Conservation (phyloP, 2,888 invertebrate genomes). For the Onthophagus sagittarius region DNA sequence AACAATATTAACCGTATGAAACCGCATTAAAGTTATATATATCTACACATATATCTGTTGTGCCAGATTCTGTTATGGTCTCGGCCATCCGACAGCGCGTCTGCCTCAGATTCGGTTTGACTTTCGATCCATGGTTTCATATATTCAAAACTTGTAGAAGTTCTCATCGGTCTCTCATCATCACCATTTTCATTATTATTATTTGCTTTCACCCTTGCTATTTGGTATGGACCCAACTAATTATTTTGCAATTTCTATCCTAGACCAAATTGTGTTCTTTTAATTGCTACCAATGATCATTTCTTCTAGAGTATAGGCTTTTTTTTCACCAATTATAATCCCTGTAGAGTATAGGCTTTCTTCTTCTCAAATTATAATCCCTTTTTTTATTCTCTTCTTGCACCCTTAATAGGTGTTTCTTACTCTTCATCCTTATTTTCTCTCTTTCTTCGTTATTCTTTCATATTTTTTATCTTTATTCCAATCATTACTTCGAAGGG, state of each 20-base stretch:
- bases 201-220: conserved; percentile 25
- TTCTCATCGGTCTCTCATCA: conserved; percentile 1
- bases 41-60: too few relatives aligned
- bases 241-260: conserved; percentile 39
- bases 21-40: too few relatives aligned
- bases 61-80: too few relatives aligned
- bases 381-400: conserved; percentile 31
- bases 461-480: conserved; percentile 21
- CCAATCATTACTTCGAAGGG: conserved; percentile 18
- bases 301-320: conserved; percentile 27
- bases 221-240: conserved; percentile 39
- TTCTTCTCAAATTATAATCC: conserved; percentile 29
- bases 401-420: conserved; percentile 23
- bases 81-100: conserved; percentile 7
- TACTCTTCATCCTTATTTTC: conserved; percentile 20
- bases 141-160: conserved; percentile 27
- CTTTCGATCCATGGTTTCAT: conserved; percentile 28
- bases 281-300: conserved; percentile 37
- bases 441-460: conserved; percentile 24
- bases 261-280: conserved; percentile 39
- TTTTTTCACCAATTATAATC: too few relatives aligned
- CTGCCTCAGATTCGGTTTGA: conserved; percentile 15
- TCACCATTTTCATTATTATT: too few relatives aligned
- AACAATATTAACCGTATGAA: too few relatives aligned
- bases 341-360: too few relatives aligned